Base-by-base conservation (phyloP, 1,140 invertebrate species). In the Drosophila gunungcola region DNA sequence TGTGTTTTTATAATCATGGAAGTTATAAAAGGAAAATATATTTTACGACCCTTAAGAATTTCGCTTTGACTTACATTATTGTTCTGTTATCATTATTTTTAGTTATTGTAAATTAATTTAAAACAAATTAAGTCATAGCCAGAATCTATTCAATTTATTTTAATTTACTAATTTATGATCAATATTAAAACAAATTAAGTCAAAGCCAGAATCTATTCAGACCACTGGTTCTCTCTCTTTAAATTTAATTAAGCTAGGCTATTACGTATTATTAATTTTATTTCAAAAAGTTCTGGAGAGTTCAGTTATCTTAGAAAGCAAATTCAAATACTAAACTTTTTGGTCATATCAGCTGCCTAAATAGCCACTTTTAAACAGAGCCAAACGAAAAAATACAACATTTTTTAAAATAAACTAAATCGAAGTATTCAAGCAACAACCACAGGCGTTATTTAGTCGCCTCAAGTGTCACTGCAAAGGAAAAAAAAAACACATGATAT, bases 331-430 rank as follows among this genome's bases (percentile, higher is more conserved):
- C 3, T 1, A 7, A 32, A 61, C 29, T n/a, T 55, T 16, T 11
- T 32, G 5, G 12, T 3, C 11, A 63, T 56, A 36, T 54, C 73
- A 76, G 70, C 70, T 75, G 73, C 43, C 41, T 70, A 76, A 76
- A 76, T 52, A 76, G 38, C 4, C 41, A 3, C 25, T 58, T 12
- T 29, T 39, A 55, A 11, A 43, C 49, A 49, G 13, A 55, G 46
- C 36, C n/a, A 49, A 21, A 12, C 11, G 10, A 29, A 34, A 43
- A 43, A n/a, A 32, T n/a, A 57, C 48, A n/a, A 39, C 46, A 55
- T 39, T 49, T 16, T n/a, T 43, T 27, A 25, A 49, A 60, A 21
- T 21, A 38, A 46, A 45, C 16, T 69, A 60, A 32, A 69, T 4
- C 16, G 27, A 61, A 58, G 52, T 29, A 42, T 39, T 53, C 46